phyloP scores from a whole-genome alignment of 2,888 invertebrate species.

The Thera obeliscata region DNA sequence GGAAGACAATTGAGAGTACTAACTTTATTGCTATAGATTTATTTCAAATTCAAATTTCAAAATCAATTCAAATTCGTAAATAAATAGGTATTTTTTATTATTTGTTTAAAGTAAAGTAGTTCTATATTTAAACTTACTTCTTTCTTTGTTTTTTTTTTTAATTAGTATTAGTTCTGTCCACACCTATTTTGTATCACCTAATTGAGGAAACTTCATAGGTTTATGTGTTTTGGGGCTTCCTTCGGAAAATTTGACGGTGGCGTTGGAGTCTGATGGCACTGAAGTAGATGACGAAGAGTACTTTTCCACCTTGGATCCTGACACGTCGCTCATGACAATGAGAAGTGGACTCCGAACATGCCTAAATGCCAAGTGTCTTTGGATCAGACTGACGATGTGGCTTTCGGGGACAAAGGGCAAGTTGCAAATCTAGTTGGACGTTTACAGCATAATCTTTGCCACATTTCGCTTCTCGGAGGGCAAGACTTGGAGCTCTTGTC shows the following conservation, averaged over 20 bases:
- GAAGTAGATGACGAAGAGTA: conserved; percentile 98
- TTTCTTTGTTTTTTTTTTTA: too few species aligned
- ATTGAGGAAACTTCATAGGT: too few species aligned
- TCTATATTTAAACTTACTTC: too few species aligned
- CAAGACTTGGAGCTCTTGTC: conserved; percentile 93
- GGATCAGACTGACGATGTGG: conserved; percentile 84
- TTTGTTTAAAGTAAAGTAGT: too few species aligned
- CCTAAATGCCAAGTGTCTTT: conserved; percentile 86
- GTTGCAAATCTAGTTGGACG: conserved; percentile 91
- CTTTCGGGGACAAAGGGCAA: conserved; percentile 82
- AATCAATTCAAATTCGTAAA: too few species aligned
- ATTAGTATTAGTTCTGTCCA: too few species aligned
- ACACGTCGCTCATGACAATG: conserved; percentile 92
- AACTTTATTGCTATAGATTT: too few species aligned
- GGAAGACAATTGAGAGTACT: conserved; percentile 18
- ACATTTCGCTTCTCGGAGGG: conserved; percentile 92
- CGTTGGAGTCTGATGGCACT: conserved; percentile 96
- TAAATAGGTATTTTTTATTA: too few species aligned
- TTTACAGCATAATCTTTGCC: conserved; percentile 91
- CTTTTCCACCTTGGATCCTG: conserved; percentile 94
- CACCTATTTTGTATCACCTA: too few species aligned
- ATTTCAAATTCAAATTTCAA: too few species aligned
- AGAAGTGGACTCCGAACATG: conserved; percentile 89
- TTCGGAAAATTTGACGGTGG: conserved; percentile 89
- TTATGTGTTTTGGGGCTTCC: conserved; percentile 87